A percentile compares a stretch with the other conserved stretches of the same genome.
Conservation (phyloP, 2,113 vertebrate species). For the Esox niger region DNA sequence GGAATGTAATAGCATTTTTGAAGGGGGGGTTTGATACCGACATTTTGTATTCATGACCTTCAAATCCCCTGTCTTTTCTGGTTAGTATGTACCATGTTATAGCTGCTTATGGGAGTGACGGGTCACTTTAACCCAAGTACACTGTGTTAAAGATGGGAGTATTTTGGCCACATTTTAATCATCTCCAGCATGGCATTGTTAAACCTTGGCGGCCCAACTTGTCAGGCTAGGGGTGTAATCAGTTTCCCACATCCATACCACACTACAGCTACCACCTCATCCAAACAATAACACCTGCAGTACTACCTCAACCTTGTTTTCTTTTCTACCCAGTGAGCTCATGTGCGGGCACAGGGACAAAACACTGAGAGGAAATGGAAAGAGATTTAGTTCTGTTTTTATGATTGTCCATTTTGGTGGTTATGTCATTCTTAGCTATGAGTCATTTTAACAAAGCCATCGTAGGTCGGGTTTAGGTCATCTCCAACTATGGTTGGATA, state of each 20-base stretch:
- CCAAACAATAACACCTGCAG: background rate
- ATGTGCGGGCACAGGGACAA: background rate
- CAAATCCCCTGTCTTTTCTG: background rate
- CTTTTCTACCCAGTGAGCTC: background rate
- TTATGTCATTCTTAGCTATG: background rate
- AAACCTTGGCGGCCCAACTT: background rate
- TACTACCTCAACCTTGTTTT: background rate
- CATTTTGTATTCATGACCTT: background rate
- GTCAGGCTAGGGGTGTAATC: background rate
- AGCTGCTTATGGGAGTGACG: background rate
- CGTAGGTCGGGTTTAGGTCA: constrained; percentile 54
- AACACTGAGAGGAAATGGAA: background rate
- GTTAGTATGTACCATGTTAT: background rate
- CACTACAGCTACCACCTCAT: background rate
- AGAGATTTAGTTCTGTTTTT: background rate
- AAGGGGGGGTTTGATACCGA: no score
- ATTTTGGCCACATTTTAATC: background rate
- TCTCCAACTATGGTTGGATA: constrained; percentile 43
- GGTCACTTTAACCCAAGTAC: background rate
- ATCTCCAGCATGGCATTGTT: background rate
- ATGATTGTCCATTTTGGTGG: background rate
- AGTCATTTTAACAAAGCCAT: constrained; percentile 28
- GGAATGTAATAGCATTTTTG: background rate
- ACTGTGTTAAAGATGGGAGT: background rate
- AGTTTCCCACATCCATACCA: background rate